These are phyloP conservation scores for Monomorium pharaonis DNA, from an alignment of 1,140 invertebrate species.

Conservation along the genomic window DNA sequence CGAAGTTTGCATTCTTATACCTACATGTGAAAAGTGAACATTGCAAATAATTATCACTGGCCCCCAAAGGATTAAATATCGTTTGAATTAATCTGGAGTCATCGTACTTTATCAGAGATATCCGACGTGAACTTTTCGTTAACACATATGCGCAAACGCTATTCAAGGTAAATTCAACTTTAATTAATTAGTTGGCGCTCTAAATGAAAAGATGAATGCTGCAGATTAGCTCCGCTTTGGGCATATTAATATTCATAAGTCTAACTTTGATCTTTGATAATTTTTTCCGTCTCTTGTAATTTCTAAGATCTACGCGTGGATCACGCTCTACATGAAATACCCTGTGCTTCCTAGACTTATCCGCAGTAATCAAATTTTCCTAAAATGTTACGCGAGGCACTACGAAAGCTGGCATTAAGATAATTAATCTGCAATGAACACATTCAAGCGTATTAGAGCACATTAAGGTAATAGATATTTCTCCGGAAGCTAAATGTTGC, in stretches of 20 bases:
- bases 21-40: no score
- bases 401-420: slow-evolving; percentile 38
- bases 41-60: no score
- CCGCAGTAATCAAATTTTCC: slow-evolving; percentile 47
- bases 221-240: not conserved
- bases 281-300: not conserved
- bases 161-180: slow-evolving; percentile 8
- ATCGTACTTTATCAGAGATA: not conserved
- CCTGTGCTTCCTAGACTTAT: not conserved
- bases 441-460: slow-evolving; percentile 32
- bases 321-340: not conserved
- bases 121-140: not conserved
- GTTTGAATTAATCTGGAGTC: not conserved
- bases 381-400: slow-evolving; percentile 10
- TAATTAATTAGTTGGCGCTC: slow-evolving; percentile 26
- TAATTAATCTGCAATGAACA: slow-evolving; percentile 47
- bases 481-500: slow-evolving; percentile 1
- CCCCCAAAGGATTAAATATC: no score
- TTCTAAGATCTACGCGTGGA: slow-evolving; percentile 13
- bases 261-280: not conserved
- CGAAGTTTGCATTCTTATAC: no score
- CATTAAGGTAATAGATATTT: slow-evolving; percentile 51
- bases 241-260: slow-evolving; percentile 16
- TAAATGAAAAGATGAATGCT: not conserved
- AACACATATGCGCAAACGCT: not conserved